Percentiles rank a stretch among this genome's conserved stretches.
These are phyloP conservation scores for Rhagophthalmus giganteus DNA, from an alignment of 2,888 invertebrate species.

Conservation along the genomic window DNA sequence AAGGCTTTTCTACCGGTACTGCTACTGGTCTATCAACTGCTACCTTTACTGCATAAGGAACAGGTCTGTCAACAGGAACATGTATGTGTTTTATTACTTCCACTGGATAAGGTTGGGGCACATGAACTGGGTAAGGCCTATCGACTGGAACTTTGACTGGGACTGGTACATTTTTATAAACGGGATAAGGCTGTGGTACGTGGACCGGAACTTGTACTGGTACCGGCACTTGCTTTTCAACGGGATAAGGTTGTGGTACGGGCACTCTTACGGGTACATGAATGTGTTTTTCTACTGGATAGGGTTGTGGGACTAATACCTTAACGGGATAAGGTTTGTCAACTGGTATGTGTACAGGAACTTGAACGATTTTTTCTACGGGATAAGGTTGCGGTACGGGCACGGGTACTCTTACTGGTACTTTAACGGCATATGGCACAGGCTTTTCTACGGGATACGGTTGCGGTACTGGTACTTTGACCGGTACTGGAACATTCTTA, in stretches of 20 bases:
- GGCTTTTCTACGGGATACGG: conserved; percentile 75
- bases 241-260: conserved; percentile 73
- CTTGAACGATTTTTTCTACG: conserved; percentile 76
- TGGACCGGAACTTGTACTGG: conserved; percentile 77
- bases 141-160: conserved; percentile 73
- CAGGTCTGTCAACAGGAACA: conserved; percentile 70
- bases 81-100: conserved; percentile 70
- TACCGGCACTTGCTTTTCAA: conserved; percentile 73
- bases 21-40: conserved; percentile 59
- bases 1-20: conserved; percentile 66
- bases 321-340: conserved; percentile 80
- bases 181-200: conserved; percentile 75
- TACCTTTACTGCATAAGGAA: conserved; percentile 69
- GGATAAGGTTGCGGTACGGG: conserved; percentile 78
- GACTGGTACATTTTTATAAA: conserved; percentile 67
- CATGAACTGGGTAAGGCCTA: conserved; percentile 71
- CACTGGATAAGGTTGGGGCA: conserved; percentile 68
- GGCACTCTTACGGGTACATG: conserved; percentile 64
- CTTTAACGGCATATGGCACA: conserved; percentile 72
- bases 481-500: conserved; percentile 65
- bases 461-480: conserved; percentile 65
- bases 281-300: conserved; percentile 76
- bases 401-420: conserved; percentile 78
- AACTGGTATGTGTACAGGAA: conserved; percentile 69
- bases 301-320: conserved; percentile 77